These are phyloP conservation scores for Caradrina clavipalpis DNA, from an alignment of 2,888 invertebrate species.

Conservation along the genomic window DNA sequence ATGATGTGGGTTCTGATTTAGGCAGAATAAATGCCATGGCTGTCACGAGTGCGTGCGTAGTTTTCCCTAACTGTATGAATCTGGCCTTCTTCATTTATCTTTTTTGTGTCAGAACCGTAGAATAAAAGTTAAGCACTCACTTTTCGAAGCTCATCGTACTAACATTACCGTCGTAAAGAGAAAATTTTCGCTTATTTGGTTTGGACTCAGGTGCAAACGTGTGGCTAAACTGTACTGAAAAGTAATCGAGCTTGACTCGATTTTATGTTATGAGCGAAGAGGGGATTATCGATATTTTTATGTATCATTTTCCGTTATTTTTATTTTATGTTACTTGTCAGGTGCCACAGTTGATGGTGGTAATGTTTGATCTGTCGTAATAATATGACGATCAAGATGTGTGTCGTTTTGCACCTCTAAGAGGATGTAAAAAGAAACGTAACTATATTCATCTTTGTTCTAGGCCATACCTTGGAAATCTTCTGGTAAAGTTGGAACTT, in stretches of 20 bases:
- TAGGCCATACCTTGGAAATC: too few species aligned
- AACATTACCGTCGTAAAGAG: not conserved
- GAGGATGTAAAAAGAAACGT: too few species aligned
- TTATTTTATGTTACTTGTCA: not conserved
- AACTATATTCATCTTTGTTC: too few species aligned
- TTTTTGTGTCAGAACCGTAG: not conserved
- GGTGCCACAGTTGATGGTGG: too few species aligned
- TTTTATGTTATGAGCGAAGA: not conserved
- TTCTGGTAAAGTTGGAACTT: too few species aligned
- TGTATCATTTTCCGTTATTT: not conserved
- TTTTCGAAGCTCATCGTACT: not conserved
- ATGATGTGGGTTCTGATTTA: too few species aligned
- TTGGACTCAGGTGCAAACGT: constrained; percentile 16
- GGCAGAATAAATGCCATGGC: too few species aligned
- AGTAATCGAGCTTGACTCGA: not conserved
- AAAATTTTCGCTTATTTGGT: constrained; percentile 5
- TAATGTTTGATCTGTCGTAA: too few species aligned
- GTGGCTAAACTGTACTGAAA: not conserved
- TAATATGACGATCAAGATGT: too few species aligned
- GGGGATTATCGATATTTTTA: not conserved
- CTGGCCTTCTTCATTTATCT: not conserved
- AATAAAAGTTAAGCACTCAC: constrained; percentile 35
- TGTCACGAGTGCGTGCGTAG: too few species aligned
- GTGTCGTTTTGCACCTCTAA: too few species aligned
- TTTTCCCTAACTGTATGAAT: not conserved